Percentiles rank a stretch among this genome's conserved stretches.
Conservation (phyloP, 37 sponge, comb jelly and placozoan species). For the Aphrocallistes beatrix region DNA sequence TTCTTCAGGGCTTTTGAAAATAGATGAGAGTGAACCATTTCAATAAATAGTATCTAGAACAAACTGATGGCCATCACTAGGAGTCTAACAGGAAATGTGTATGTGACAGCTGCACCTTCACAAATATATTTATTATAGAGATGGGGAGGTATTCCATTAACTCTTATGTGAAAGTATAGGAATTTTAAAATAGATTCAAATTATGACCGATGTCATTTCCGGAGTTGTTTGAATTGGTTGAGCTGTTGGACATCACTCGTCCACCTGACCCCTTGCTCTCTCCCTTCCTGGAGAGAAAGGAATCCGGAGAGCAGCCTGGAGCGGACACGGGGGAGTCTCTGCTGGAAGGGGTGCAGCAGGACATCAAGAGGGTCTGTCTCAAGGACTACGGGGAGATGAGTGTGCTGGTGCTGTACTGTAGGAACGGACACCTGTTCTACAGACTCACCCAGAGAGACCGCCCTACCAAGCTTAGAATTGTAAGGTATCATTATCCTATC, state of each 20-base stretch:
- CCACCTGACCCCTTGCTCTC: background rate
- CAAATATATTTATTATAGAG: background rate
- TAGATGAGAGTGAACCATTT: too few relatives aligned
- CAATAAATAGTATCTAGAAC: too few relatives aligned
- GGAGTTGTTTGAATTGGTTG: background rate
- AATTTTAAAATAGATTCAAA: too few relatives aligned
- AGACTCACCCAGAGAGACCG: background rate
- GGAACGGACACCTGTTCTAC: slow-evolving; percentile 16
- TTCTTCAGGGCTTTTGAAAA: too few relatives aligned
- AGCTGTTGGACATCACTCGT: background rate
- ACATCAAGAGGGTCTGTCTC: background rate
- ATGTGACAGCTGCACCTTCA: background rate
- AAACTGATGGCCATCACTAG: too few relatives aligned
- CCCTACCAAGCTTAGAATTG: slow-evolving; percentile 18
- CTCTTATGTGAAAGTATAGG: too few relatives aligned
- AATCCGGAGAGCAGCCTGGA: too few relatives aligned
- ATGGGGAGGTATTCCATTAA: background rate
- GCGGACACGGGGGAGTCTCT: background rate
- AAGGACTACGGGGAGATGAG: slow-evolving; percentile 17
- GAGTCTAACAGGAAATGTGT: background rate
- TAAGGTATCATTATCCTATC: slow-evolving; percentile 11
- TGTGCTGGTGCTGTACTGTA: background rate
- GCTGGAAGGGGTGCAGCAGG: background rate
- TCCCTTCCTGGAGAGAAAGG: background rate
- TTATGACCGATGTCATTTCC: background rate